Evolutionary conservation across 2,888 invertebrate species (phyloP).

Genomic region (Ornithoptera alexandrae): DNA sequence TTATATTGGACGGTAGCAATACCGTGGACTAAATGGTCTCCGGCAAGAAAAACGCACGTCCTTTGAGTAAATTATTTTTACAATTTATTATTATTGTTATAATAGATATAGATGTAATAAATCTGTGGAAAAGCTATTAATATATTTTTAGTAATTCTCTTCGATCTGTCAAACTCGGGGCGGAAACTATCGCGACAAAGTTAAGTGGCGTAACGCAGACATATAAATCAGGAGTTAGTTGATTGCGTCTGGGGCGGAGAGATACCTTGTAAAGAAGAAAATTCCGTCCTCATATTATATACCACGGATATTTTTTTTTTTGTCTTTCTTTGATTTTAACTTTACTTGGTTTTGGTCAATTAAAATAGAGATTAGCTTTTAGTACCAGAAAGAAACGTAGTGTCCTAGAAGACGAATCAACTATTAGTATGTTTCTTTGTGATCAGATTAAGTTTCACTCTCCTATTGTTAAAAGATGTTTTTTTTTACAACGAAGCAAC

Average conservation of each 20-base stretch:
- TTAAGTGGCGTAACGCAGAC: slow-evolving; percentile 29
- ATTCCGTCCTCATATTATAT: neutral
- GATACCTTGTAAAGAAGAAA: slow-evolving; percentile 1
- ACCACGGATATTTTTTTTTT: neutral
- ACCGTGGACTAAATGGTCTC: too few species aligned
- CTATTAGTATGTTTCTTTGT: too few species aligned
- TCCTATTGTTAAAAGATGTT: too few species aligned
- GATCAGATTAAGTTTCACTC: too few species aligned
- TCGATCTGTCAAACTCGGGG: slow-evolving; percentile 13
- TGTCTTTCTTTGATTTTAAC: neutral
- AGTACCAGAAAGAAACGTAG: too few species aligned
- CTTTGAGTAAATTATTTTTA: too few species aligned
- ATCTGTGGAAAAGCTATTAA: neutral
- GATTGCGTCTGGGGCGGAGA: slow-evolving; percentile 12
- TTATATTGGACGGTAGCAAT: too few species aligned
- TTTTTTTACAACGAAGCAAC: too few species aligned
- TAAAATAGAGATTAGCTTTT: neutral
- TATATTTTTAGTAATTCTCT: neutral
- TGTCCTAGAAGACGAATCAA: too few species aligned
- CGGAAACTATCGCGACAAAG: slow-evolving; percentile 24
- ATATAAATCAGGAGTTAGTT: slow-evolving; percentile 27
- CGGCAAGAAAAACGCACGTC: too few species aligned
- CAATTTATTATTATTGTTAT: too few species aligned
- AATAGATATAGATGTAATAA: neutral
- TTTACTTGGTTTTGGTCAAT: neutral